These are phyloP conservation scores for Protomyctophum bolini DNA, from an alignment of 2,113 vertebrate species.

Conservation along the genomic window DNA sequence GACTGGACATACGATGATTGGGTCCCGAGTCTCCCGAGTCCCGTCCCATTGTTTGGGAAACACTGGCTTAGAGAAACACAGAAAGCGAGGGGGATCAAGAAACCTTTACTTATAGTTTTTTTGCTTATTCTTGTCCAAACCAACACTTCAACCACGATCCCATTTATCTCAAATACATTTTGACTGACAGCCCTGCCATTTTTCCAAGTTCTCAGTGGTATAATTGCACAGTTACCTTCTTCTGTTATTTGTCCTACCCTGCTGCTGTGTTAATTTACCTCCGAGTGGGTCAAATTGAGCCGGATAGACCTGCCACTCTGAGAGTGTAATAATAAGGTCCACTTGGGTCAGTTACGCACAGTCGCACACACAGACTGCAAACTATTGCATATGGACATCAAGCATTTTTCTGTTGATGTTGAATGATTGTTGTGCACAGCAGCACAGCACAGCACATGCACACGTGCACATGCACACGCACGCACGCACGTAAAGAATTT, in stretches of 20 bases:
- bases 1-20: too few relatives aligned
- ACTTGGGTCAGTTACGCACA: neutral
- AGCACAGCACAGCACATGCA: too few relatives aligned
- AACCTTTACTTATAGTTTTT: conserved; percentile 6
- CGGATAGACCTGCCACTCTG: too few relatives aligned
- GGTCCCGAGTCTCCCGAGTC: too few relatives aligned
- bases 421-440: too few relatives aligned
- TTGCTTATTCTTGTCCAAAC: conserved; percentile 36
- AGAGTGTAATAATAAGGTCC: too few relatives aligned
- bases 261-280: neutral
- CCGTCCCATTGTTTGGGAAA: too few relatives aligned
- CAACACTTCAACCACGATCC: conserved; percentile 16
- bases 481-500: conserved; percentile 40
- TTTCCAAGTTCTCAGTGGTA: conserved; percentile 37
- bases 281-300: too few relatives aligned
- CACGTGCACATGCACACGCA: conserved; percentile 25
- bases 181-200: conserved; percentile 48
- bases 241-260: conserved; percentile 22
- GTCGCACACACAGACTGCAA: neutral
- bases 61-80: neutral
- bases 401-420: too few relatives aligned
- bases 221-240: conserved; percentile 46
- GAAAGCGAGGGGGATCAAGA: neutral
- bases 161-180: conserved; percentile 34
- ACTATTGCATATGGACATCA: too few relatives aligned